Evolutionary conservation across 2,888 invertebrate species (phyloP), one percentile per base, ranked within the genome.

Genomic region (Tromatobia lineatoria): DNA sequence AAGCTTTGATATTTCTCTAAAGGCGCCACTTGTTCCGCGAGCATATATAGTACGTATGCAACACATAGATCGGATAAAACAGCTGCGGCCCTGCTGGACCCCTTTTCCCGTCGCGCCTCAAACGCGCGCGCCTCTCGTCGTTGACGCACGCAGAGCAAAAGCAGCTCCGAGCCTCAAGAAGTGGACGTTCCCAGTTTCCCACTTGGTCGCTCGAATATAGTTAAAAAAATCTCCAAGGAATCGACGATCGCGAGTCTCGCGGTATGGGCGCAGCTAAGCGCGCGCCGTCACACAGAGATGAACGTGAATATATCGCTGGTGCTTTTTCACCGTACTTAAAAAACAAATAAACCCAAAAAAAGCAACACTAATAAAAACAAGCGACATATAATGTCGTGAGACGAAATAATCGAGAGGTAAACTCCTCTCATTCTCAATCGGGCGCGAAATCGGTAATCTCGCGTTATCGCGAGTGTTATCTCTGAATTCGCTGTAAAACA

Each of bases 191-290:
- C 61, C 74, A 74, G 59, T 74, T 47, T 61, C 61, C 34, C 61
- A 61, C 74, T 74, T 45, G 45, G 29, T 47, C 47, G 8, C 29
- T 18, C 47, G n/a, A 45, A 15, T 25, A 25, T 47, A 67, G n/a
- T 13, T 18, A 42, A 3, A 42, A 3, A 23, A n/a, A 61, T 64
- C 45, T 77, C 71, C 61, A 71, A 77, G 59, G 20, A 73, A 77
- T 45, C 73, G 64, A n/a, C 42, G 67, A 47, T 75, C 76, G 76
- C 50, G 78, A 38, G 38, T 59, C 47, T 61, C 47, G 64, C 61
- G 70, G 69, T 18, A 80, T 80, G 83, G 83, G 80, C 83, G 80
- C 83, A 77, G 23, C 80, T 13, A 67, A 83, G 73, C 83, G 83
- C 83, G 70, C 79, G 66, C 47, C 76, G 67, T 78, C 73, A 50